Evolutionary conservation across 2,797 vertebrate genomes (phyloP).

Genomic region (Catharus ustulatus): DNA sequence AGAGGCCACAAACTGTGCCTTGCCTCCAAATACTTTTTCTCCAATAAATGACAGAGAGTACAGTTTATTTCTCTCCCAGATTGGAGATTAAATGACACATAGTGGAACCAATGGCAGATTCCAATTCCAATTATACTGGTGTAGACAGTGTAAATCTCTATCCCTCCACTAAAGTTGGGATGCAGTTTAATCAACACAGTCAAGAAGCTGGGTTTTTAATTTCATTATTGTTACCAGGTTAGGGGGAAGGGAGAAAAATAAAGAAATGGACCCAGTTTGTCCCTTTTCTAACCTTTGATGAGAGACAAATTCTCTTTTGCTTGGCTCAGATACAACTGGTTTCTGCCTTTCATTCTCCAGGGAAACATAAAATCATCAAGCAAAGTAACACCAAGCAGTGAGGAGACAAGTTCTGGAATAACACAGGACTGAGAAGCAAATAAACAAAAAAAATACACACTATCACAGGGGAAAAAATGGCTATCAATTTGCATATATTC

Average conservation of each 20-base stretch:
- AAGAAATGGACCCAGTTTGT: not conserved
- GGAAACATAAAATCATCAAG: not conserved
- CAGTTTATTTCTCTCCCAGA: not conserved
- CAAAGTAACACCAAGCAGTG: not conserved
- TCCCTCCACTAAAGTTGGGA: not conserved
- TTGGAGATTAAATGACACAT: not conserved
- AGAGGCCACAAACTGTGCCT: not conserved
- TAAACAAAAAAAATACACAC: not conserved
- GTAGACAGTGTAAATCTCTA: not conserved
- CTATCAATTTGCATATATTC: not conserved
- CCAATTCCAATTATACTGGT: not conserved
- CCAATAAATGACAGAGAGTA: not conserved
- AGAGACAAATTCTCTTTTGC: not conserved
- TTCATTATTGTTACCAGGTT: not conserved
- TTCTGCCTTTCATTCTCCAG: not conserved
- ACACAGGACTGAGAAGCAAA: not conserved
- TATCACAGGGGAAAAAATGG: not conserved
- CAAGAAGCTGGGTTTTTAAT: not conserved
- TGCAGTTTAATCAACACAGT: not conserved
- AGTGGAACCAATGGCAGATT: not conserved
- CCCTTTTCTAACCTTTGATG: not conserved
- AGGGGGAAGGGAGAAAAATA: not conserved
- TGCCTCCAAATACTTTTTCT: not conserved
- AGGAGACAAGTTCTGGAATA: not conserved
- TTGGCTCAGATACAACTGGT: not conserved